These are phyloP conservation scores for Synergus umbraculus DNA, from an alignment of 2,888 invertebrate genomes.

Conservation along the genomic window DNA sequence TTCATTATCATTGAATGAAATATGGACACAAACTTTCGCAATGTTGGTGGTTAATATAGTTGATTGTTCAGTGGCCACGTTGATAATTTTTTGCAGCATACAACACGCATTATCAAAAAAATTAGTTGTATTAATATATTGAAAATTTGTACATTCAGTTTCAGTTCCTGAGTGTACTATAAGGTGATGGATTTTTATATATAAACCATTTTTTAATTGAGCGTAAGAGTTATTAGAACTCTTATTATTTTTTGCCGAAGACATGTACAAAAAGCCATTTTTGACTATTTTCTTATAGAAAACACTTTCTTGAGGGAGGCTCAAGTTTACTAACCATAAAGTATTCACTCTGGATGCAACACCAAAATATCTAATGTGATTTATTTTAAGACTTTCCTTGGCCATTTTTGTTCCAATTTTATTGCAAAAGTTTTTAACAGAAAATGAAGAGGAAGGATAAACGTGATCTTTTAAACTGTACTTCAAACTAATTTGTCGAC, in stretches of 20 bases:
- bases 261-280: conserved; percentile 41
- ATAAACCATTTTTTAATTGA: conserved; percentile 14
- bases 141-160: conserved; percentile 42
- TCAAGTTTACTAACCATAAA: too few relatives aligned
- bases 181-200: conserved; percentile 39
- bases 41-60: conserved; percentile 32
- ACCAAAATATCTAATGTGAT: too few relatives aligned
- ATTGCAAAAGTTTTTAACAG: too few relatives aligned
- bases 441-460: too few relatives aligned
- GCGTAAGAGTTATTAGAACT: conserved; percentile 43
- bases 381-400: too few relatives aligned
- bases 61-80: not conserved
- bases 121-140: too few relatives aligned
- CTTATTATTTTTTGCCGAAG: conserved; percentile 21
- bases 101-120: conserved; percentile 8
- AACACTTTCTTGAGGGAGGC: not conserved
- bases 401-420: too few relatives aligned
- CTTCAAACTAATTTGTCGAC: too few relatives aligned
- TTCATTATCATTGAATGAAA: conserved; percentile 9
- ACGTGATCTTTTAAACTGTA: too few relatives aligned
- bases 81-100: conserved; percentile 38
- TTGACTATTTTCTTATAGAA: conserved; percentile 39
- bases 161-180: conserved; percentile 29
- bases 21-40: conserved; percentile 40
- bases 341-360: too few relatives aligned